Conservation (phyloP, 2,797 vertebrate species). For the Paguma larvata region DNA sequence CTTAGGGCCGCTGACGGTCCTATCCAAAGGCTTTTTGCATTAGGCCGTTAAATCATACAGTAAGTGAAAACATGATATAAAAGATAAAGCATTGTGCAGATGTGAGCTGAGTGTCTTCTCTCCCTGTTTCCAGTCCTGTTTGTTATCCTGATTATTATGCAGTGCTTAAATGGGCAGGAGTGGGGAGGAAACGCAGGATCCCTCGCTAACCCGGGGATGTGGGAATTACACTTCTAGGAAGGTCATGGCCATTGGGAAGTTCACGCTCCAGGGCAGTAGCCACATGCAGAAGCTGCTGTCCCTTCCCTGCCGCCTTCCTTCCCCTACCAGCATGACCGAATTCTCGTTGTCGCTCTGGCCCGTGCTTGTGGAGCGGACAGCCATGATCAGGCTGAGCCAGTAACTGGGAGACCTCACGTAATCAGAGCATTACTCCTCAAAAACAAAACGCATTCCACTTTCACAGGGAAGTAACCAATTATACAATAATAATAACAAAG, state of each 20-base stretch:
- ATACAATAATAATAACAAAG: not conserved
- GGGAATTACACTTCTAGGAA: not conserved
- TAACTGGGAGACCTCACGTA: not conserved
- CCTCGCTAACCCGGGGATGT: not conserved
- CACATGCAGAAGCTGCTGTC: not conserved
- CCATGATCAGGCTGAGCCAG: not conserved
- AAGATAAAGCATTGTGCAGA: not conserved
- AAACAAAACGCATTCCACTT: not conserved
- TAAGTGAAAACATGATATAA: not conserved
- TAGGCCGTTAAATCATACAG: not conserved
- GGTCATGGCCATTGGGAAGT: not conserved
- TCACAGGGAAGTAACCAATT: slow-evolving; percentile 9
- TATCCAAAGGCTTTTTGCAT: not conserved
- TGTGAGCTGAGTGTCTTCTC: not conserved
- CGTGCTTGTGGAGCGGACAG: not conserved
- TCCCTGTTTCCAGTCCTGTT: slow-evolving; percentile 15
- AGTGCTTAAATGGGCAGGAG: not conserved
- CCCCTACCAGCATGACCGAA: not conserved
- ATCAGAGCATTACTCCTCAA: not conserved
- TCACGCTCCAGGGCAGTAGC: not conserved
- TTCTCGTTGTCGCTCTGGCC: not conserved
- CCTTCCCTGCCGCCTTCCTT: not conserved
- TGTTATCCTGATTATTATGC: not conserved
- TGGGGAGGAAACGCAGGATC: not conserved
- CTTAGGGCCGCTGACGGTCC: not conserved